Base-by-base conservation (phyloP, 2,888 invertebrate genomes). In the Athalia circularis region DNA sequence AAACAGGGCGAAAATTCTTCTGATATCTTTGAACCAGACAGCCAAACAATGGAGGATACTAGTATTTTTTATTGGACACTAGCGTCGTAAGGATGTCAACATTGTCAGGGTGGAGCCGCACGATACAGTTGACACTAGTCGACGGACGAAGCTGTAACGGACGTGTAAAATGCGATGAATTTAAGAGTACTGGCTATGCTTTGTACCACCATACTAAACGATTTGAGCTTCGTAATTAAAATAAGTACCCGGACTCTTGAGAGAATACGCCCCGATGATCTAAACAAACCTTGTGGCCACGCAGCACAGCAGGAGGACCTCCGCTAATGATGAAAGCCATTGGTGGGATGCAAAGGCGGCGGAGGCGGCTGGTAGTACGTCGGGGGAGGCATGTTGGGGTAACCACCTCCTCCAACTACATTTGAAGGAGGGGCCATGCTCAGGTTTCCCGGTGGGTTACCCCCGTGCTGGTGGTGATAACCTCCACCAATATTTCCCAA, bases 261-360 rank as follows among this genome's bases (percentile, higher is more conserved):
- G 9, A 68, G 50, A 67, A 45, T 43, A 50, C 52, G 52, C 43
- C 68, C 68, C 68, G 79, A 79, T 79, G 79, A 81, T 80, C 81
- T 70, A 67, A 79, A 84, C 83, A 82, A 84, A 84, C 83, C 83
- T 84, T 82, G 80, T 80, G 79, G 83, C 79, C 80, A 78, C 67
- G 67, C 68, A 81, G 79, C 80, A 83, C 81, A 80, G 78, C 79
- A 79, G 82, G 65, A 79, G 78, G 80, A 80, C 77, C 79, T 79
- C 77, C 59, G 80, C 82, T 83, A 84, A 79, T 81, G 83, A 79
- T 83, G 84, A 80, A 83, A 81, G 77, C 84, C 84, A 80, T 83
- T 84, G 80, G 82, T 78, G 76, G 82, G 83, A 80, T 84, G 82
- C 77, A 83, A 77, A 72, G 83, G 79, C 74, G 82, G 81, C 80